A percentile compares a stretch with the other conserved stretches of the same genome.
These are phyloP conservation scores for Eptesicus fuscus DNA, from an alignment of 2,113 vertebrate genomes.

Conservation along the genomic window DNA sequence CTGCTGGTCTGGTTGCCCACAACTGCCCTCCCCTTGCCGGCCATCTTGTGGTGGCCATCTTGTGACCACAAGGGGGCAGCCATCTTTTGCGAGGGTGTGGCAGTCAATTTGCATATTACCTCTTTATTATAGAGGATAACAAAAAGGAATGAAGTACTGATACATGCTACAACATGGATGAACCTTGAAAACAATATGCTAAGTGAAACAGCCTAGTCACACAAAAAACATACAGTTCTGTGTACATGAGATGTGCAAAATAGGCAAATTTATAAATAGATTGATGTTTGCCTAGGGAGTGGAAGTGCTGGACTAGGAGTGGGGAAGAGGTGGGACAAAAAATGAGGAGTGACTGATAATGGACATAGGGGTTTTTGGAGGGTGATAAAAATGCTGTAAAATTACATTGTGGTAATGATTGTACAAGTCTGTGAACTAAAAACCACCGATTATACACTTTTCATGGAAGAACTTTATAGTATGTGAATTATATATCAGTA, in stretches of 20 bases:
- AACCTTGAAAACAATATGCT: not conserved
- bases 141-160: conserved; percentile 3
- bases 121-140: not conserved
- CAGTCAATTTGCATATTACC: too few relatives aligned
- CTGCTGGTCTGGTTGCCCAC: too few relatives aligned
- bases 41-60: too few relatives aligned
- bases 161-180: not conserved
- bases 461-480: not conserved
- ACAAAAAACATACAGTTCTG: not conserved
- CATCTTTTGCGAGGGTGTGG: too few relatives aligned
- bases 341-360: not conserved
- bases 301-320: not conserved
- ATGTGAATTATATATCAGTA: not conserved
- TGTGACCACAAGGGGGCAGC: too few relatives aligned
- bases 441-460: not conserved
- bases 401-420: not conserved
- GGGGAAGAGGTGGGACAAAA: accelerated
- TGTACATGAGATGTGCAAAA: not conserved
- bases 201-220: not conserved
- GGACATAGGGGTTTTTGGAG: not conserved
- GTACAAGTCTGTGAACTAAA: not conserved
- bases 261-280: not conserved
- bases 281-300: not conserved
- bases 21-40: too few relatives aligned
- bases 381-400: not conserved